Conservation (phyloP, 2,888 invertebrate genomes). For the Lypha dubia region DNA sequence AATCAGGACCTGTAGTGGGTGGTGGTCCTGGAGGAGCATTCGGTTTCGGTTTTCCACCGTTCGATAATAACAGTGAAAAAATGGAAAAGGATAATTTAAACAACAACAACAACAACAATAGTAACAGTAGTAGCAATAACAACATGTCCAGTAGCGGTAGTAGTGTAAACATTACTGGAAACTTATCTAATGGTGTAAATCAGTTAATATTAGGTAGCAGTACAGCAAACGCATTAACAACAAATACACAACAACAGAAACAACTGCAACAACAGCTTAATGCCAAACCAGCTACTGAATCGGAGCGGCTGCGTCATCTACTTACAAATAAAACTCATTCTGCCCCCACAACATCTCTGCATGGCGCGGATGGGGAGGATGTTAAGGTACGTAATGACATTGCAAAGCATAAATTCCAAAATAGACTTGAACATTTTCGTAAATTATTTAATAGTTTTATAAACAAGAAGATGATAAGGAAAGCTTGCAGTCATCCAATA, state of each 20-base stretch:
- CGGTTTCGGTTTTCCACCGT: conserved; percentile 78
- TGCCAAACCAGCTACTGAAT: conserved; percentile 79
- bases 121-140: conserved; percentile 72
- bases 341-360: conserved; percentile 73
- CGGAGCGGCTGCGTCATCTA: conserved; percentile 84
- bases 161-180: conserved; percentile 67
- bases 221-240: conserved; percentile 70
- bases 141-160: conserved; percentile 73
- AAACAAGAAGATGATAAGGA: conserved; percentile 83
- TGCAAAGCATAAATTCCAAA: background rate
- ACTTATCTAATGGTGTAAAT: conserved; percentile 77
- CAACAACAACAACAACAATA: conserved; percentile 67
- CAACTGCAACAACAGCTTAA: conserved; percentile 74
- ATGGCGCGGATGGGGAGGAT: conserved; percentile 78
- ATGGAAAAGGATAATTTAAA: conserved; percentile 78
- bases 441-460: conserved; percentile 75
- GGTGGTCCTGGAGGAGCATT: conserved; percentile 64
- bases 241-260: conserved; percentile 81
- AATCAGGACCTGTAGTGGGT: conserved; percentile 75
- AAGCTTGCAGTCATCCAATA: conserved; percentile 67
- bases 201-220: conserved; percentile 82
- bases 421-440: background rate
- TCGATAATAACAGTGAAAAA: conserved; percentile 76
- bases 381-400: conserved; percentile 75
- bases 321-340: conserved; percentile 83